Evolutionary conservation across 2,113 vertebrate genomes (phyloP), one percentile per base, ranked within the genome.

Genomic region (Brachyhypopomus gauderio): DNA sequence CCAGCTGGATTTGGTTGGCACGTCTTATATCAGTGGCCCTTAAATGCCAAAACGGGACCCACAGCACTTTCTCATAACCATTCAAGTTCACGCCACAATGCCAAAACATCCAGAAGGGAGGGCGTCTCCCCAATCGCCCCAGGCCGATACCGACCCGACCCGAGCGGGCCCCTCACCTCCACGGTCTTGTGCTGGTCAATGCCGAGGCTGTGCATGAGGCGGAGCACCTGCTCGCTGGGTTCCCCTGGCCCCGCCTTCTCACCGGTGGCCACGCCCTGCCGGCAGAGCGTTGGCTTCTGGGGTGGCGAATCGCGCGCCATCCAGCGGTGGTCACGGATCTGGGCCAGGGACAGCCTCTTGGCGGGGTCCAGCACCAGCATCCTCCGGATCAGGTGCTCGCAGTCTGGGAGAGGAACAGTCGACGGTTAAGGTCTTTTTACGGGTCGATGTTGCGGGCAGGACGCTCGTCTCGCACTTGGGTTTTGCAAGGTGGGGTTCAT

Each of bases 301-400:
- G 95, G 92, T 0, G 97, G 97, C 75, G 96, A 93, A 25, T 98
- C 97, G 60, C 96, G 84, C 4, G 94, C 89, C 97, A 99, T 98
- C 98, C 98, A 99, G 83, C 97, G 97, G 91, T 99, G 98, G 87
- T 98, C 96, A 89, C 97, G 98, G 84, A 99, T 99, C 89, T 99
- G 98, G 52, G 95, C 93, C 75, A 99, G 93, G 19, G 94, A 96
- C 77, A 99, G 89, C 9, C 97, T 93, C 87, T 97, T 98, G 72
- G 95, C 95, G 0, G 98, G 98, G 87, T 99, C 98, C 56, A 99
- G 91, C 3, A 99, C 97, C 93, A 99, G 75, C 97, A 99, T 98
- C 75, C 96, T 95, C 81, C 98, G 94, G 87, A 99, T 99, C 72
- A 99, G 94, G 86, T 99, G 98, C 84, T 99, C 97, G 89, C 98